Percentiles rank a stretch among this genome's conserved stretches.
Evolutionary conservation across 2,113 vertebrate species (phyloP).

Genomic region (Forbesichthys agassizii): DNA sequence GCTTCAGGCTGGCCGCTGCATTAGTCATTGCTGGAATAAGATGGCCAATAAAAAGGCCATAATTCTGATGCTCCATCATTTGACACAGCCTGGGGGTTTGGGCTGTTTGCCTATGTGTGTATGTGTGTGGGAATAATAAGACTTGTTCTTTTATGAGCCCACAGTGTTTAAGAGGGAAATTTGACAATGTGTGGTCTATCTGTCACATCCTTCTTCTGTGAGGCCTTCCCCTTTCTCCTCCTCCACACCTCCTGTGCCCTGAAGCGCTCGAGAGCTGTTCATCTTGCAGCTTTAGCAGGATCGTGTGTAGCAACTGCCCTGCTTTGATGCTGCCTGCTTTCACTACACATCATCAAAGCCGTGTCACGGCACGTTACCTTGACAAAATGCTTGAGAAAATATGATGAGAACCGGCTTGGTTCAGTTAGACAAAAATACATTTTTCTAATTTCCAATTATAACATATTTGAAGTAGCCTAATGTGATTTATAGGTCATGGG

Average conservation of each 20-base stretch:
- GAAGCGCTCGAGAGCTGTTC: constrained; percentile 50
- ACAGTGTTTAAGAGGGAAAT: constrained; percentile 72
- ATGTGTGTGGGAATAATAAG: constrained; percentile 76
- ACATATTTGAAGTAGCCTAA: constrained; percentile 26
- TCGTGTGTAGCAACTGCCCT: constrained; percentile 51
- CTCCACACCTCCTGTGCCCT: constrained; percentile 12
- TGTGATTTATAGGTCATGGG: constrained; percentile 42
- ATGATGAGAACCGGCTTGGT: constrained; percentile 40
- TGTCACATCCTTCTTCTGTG: constrained; percentile 48
- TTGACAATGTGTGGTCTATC: constrained; percentile 78
- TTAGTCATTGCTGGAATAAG: constrained; percentile 79
- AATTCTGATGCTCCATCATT: constrained; percentile 80
- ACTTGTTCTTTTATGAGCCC: constrained; percentile 69
- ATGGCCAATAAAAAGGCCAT: constrained; percentile 79
- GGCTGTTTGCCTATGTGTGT: constrained; percentile 31
- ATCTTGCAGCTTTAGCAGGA: constrained; percentile 54
- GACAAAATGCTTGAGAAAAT: constrained; percentile 41
- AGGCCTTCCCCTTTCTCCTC: background rate
- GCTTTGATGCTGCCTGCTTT: constrained; percentile 50
- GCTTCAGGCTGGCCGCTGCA: constrained; percentile 75
- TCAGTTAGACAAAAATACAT: constrained; percentile 54
- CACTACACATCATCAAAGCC: constrained; percentile 47
- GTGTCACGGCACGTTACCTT: constrained; percentile 41
- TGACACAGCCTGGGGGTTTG: constrained; percentile 72
- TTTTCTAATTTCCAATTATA: constrained; percentile 39